These are phyloP conservation scores for Chrysolina haemoptera DNA, from an alignment of 2,888 invertebrate genomes.

Conservation along the genomic window DNA sequence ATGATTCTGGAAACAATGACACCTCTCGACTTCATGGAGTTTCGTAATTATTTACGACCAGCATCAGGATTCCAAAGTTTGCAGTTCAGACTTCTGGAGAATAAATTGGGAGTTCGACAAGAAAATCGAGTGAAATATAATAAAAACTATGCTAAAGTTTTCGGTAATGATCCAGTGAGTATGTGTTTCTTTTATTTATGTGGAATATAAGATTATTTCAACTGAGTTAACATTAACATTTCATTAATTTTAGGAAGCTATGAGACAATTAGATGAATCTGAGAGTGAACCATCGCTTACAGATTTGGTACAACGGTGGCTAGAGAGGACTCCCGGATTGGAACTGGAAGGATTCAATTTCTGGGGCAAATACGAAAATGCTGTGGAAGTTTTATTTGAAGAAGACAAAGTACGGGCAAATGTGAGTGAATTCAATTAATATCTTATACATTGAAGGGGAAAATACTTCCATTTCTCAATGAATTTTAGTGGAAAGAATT, in stretches of 20 bases:
- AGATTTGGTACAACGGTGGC: conserved; percentile 91
- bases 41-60: conserved; percentile 91
- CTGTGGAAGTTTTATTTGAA: conserved; percentile 81
- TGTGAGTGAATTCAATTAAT: conserved; percentile 71
- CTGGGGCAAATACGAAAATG: conserved; percentile 90
- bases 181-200: neutral
- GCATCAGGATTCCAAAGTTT: conserved; percentile 99
- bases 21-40: conserved; percentile 98
- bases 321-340: conserved; percentile 94
- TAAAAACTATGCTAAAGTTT: conserved; percentile 90
- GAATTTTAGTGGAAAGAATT: too few species aligned
- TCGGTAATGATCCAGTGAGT: conserved; percentile 78
- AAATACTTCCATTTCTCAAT: too few species aligned
- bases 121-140: conserved; percentile 94
- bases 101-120: conserved; percentile 87
- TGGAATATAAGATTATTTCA: too few species aligned
- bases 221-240: too few species aligned
- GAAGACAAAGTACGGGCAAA: conserved; percentile 78
- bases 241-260: conserved; percentile 66
- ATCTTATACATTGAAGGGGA: too few species aligned
- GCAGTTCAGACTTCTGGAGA: conserved; percentile 96
- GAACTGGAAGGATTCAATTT: conserved; percentile 90
- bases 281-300: conserved; percentile 89
- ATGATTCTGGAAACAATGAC: conserved; percentile 99
- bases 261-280: conserved; percentile 76